A percentile compares a stretch with the other conserved stretches of the same genome.
phyloP scores from a whole-genome alignment of 1,140 invertebrate genomes.

The Streblospio benedicti region DNA sequence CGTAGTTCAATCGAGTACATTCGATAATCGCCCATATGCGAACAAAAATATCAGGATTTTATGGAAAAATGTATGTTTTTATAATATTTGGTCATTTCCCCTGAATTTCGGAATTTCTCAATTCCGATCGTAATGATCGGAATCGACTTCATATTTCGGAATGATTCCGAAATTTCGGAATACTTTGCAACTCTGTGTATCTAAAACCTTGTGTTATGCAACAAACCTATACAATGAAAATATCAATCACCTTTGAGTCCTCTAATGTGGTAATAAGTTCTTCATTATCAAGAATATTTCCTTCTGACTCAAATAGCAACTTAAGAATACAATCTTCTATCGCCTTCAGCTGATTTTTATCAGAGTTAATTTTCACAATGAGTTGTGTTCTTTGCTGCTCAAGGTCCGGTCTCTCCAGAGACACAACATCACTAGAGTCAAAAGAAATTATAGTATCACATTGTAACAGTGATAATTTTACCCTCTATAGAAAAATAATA shows the following conservation, averaged over 20 bases:
- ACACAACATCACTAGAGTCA: constrained; percentile 46
- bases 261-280: constrained; percentile 46
- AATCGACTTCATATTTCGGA: too few species aligned
- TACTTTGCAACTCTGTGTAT: too few species aligned
- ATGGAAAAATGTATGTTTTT: too few species aligned
- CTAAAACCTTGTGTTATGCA: too few species aligned
- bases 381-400: constrained; percentile 69
- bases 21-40: too few species aligned
- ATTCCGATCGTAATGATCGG: too few species aligned
- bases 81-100: too few species aligned
- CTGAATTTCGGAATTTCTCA: too few species aligned
- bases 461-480: neutral
- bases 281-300: constrained; percentile 47
- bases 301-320: constrained; percentile 46
- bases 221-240: too few species aligned
- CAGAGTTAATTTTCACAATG: constrained; percentile 70
- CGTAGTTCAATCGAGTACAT: too few species aligned
- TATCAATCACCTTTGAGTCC: constrained; percentile 49
- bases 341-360: constrained; percentile 68
- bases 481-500: neutral
- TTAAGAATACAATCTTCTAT: constrained; percentile 52
- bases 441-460: neutral
- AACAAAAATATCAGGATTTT: too few species aligned
- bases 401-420: constrained; percentile 67
- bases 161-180: too few species aligned